Evolutionary conservation across 1,140 invertebrate genomes (phyloP), one percentile per base, ranked within the genome.

Genomic region (Phthorimaea operculella): DNA sequence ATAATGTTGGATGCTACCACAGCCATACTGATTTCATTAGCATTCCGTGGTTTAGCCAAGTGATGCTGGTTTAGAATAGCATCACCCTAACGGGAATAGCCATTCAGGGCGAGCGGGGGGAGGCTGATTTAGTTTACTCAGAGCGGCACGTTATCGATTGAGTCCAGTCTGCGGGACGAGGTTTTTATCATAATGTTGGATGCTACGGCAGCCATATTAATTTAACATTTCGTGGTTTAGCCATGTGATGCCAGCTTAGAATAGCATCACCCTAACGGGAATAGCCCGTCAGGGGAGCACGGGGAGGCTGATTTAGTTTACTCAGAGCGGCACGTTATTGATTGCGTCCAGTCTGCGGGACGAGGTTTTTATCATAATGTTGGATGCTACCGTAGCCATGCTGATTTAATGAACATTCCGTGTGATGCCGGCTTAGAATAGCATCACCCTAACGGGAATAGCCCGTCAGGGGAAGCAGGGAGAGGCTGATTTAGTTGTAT

Each of bases 61-160:
- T n/a, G n/a, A n/a, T n/a, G n/a, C n/a, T n/a, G n/a, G n/a, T n/a
- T n/a, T n/a, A n/a, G n/a, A n/a, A n/a, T n/a, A n/a, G n/a, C n/a
- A n/a, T n/a, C n/a, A n/a, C n/a, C n/a, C n/a, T n/a, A 52, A 14
- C 34, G 10, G 51, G 33, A 52, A 45, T 45, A 45, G 42, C 10
- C 42, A 8, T 5, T 21, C n/a, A 16, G n/a, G n/a, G n/a, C n/a
- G n/a, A n/a, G n/a, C 10, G 39, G 21, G n/a, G n/a, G 39, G 52
- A 54, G 52, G 21, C 52, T 54, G 52, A 54, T 54, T 54, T 54
- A 54, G 52, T 54, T 54, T 54, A 17, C 42, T 47, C 52, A 54
- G 45, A 28, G 42, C 59, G 48, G 18, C 50, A 58, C 55, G 28
- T 45, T 58, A 60, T 64, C 48, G 54, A 64, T 60, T 57, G 14